Evolutionary conservation across 2,797 vertebrate genomes (phyloP).

Genomic region (Coregonus sp.): DNA sequence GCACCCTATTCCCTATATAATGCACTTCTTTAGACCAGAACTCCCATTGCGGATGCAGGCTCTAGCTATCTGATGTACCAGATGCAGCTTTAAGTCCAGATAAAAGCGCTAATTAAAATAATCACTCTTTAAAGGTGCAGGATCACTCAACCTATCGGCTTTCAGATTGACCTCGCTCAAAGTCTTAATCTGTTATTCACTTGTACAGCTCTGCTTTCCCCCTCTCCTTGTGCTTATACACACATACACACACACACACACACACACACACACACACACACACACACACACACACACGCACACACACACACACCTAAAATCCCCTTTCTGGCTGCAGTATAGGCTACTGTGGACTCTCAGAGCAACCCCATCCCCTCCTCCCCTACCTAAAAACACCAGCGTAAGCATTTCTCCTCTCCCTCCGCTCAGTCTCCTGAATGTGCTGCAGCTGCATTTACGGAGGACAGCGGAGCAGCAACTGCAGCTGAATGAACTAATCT

Average conservation of each 20-base stretch:
- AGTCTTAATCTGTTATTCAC: slow-evolving; percentile 60
- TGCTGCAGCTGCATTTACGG: slow-evolving; percentile 81
- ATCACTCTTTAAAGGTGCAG: slow-evolving; percentile 57
- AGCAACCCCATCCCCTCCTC: slow-evolving; percentile 11
- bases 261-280: too few species aligned
- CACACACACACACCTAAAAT: slow-evolving; percentile 47
- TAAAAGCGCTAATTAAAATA: slow-evolving; percentile 61
- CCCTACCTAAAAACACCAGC: slow-evolving; percentile 35
- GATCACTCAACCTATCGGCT: slow-evolving; percentile 55
- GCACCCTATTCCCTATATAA: too few species aligned
- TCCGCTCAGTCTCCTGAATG: slow-evolving; percentile 72
- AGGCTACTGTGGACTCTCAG: slow-evolving; percentile 51
- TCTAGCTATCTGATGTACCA: background rate
- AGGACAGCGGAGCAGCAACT: slow-evolving; percentile 61
- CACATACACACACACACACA: too few species aligned
- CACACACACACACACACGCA: too few species aligned
- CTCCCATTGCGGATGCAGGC: too few species aligned
- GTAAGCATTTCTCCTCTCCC: slow-evolving; percentile 76
- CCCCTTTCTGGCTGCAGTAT: slow-evolving; percentile 62
- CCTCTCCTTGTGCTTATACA: background rate
- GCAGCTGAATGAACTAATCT: slow-evolving; percentile 79
- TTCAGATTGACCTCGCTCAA: slow-evolving; percentile 28
- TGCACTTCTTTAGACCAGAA: too few species aligned
- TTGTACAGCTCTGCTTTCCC: slow-evolving; percentile 55
- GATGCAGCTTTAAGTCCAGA: slow-evolving; percentile 21